phyloP scores from a whole-genome alignment of 53 echinoderm and acorn worm genomes.

The Henricia sp. region DNA sequence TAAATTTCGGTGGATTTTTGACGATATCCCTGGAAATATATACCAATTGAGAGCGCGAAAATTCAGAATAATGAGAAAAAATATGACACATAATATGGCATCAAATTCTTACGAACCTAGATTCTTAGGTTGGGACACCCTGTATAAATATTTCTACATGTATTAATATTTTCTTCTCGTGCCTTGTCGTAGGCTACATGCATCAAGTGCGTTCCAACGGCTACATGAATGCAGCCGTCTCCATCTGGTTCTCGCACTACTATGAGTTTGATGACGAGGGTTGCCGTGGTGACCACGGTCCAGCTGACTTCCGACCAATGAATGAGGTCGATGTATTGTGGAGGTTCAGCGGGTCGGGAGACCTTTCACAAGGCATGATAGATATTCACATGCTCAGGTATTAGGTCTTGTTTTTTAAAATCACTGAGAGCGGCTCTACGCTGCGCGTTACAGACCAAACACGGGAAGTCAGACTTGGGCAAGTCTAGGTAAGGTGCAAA shows the following conservation, averaged over 20 bases:
- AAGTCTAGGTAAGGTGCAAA: too few species aligned
- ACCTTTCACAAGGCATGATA: constrained; percentile 63
- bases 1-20: too few species aligned
- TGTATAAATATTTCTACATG: not conserved
- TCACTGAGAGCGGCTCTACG: too few species aligned
- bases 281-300: constrained; percentile 47
- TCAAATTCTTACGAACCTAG: too few species aligned
- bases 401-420: too few species aligned
- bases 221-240: constrained; percentile 71
- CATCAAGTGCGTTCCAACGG: constrained; percentile 77
- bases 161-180: not conserved
- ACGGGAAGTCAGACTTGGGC: too few species aligned
- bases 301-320: constrained; percentile 62
- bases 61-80: too few species aligned
- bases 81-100: too few species aligned
- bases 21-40: too few species aligned
- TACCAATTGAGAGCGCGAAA: too few species aligned
- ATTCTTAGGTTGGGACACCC: too few species aligned
- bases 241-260: constrained; percentile 76
- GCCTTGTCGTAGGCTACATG: constrained; percentile 59
- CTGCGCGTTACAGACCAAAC: too few species aligned
- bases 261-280: constrained; percentile 65
- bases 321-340: constrained; percentile 69
- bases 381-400: constrained; percentile 73
- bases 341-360: constrained; percentile 66